Base-by-base conservation (phyloP, 2,113 vertebrate genomes). In the Phyllopteryx taeniolatus region DNA sequence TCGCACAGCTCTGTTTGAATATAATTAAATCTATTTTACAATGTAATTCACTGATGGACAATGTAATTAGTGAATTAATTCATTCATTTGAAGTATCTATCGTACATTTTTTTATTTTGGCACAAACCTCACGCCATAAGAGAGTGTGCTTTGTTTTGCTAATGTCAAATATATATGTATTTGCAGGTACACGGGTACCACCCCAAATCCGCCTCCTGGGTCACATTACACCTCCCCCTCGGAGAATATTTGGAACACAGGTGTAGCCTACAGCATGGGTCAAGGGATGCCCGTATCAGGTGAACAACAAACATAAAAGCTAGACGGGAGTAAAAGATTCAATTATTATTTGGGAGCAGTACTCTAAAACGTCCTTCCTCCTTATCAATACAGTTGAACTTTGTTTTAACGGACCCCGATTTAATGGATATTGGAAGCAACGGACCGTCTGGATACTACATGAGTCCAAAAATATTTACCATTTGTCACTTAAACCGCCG, bases 161-260 rank as follows among this genome's bases (percentile, higher is more conserved):
- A 2, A 74, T 49, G 7, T 75, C 42, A 0, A 75, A 71, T 11
- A 10, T 57, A 14, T 85, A 57, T 71, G 76, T 82, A 77, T 83
- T 73, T 80, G 8, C 76, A 98, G 95, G 91, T 97, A 98, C 89
- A 96, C 96, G 19, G 96, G 95, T 89, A 90, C 91, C 33, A 94
- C 90, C 54, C 96, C 96, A 2, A 93, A 95, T 14, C 96, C 96
- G 12, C 96, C 96, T 2, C 96, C 96, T 7, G 95, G 95, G 71
- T 97, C 96, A 64, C 96, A 97, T 90, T 98, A 97, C 92, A 92
- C 90, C 14, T 97, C 96, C 35, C 96, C 96, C 5, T 98, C 96
- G 1, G 96, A 98, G 90, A 96, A 94, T 85, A 96, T 98, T 94
- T 98, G 96, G 96, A 98, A 94, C 89, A 92, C 95, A 2, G 94